A percentile compares a stretch with the other conserved stretches of the same genome.
phyloP scores from a whole-genome alignment of 2,113 vertebrate genomes.

The Hippocampus mohnikei region DNA sequence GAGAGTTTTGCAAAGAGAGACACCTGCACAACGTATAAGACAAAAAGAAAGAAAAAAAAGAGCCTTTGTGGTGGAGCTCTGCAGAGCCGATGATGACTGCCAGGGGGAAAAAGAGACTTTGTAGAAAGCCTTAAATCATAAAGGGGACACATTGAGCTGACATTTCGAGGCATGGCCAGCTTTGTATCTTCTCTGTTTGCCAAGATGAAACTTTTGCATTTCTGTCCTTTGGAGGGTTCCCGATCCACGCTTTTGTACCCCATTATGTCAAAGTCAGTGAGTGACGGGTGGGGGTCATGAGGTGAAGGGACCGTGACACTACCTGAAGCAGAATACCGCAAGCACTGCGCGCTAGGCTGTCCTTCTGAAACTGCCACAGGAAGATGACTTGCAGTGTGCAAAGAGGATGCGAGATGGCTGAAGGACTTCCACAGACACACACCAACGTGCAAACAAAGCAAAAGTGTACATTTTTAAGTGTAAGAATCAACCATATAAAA shows the following conservation, averaged over 20 bases:
- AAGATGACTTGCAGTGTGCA: constrained; percentile 45
- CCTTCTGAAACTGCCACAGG: constrained; percentile 63
- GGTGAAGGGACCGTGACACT: constrained; percentile 14
- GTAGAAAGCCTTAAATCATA: constrained; percentile 15
- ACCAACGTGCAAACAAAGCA: constrained; percentile 46
- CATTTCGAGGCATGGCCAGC: constrained; percentile 25
- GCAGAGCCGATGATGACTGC: not conserved
- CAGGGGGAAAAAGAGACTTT: constrained; percentile 13
- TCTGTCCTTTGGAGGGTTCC: constrained; percentile 18
- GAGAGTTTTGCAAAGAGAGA: constrained; percentile 38
- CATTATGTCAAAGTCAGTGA: constrained; percentile 28
- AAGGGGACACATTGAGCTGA: constrained; percentile 19
- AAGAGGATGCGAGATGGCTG: not conserved
- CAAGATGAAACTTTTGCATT: constrained; percentile 26
- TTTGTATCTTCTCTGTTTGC: constrained; percentile 37
- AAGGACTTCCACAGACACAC: constrained; percentile 17
- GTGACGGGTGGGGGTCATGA: constrained; percentile 6
- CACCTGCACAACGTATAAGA: constrained; percentile 54
- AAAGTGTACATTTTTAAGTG: constrained; percentile 79
- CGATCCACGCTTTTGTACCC: constrained; percentile 46
- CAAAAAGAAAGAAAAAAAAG: constrained; percentile 10
- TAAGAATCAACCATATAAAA: constrained; percentile 70
- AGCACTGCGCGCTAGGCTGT: constrained; percentile 26
- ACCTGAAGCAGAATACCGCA: constrained; percentile 21
- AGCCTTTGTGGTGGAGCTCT: too few species aligned